Conservation (phyloP, 2,888 invertebrate species). For the Bruchidius siliquastri region DNA sequence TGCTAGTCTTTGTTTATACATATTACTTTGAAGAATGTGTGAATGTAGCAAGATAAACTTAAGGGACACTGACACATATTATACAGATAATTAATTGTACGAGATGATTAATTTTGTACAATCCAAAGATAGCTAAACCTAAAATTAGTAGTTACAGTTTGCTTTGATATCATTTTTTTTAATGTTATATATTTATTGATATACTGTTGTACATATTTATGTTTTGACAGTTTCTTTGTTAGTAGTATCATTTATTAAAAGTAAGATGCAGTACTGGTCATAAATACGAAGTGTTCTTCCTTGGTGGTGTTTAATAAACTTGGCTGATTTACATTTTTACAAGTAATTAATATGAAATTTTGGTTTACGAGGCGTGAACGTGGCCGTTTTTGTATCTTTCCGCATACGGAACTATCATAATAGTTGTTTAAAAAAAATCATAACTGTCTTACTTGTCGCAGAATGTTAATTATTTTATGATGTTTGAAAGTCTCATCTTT, state of each 20-base stretch:
- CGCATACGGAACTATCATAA: no score
- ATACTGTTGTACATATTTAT: slow-evolving; percentile 6
- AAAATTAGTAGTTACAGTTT: slow-evolving; percentile 26
- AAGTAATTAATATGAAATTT: no score
- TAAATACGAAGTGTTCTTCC: neutral
- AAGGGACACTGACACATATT: slow-evolving; percentile 10
- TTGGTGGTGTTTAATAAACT: no score
- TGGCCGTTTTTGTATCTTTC: no score
- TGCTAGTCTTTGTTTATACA: slow-evolving; percentile 41
- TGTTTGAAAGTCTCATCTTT: no score
- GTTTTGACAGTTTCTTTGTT: slow-evolving; percentile 16
- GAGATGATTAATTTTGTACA: slow-evolving; percentile 41
- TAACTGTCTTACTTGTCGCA: no score
- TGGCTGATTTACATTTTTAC: no score
- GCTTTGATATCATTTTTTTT: slow-evolving; percentile 17
- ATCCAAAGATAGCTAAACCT: slow-evolving; percentile 43
- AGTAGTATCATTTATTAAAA: neutral
- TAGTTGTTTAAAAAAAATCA: no score
- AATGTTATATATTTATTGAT: slow-evolving; percentile 19
- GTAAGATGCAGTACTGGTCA: neutral
- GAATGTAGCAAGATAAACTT: slow-evolving; percentile 26
- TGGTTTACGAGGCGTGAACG: no score
- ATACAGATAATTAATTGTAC: slow-evolving; percentile 7
- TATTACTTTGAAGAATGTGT: slow-evolving; percentile 32
- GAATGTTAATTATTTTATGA: no score